Base-by-base conservation (phyloP, 2,113 vertebrate species). In the Sylvicapra grimmia region DNA sequence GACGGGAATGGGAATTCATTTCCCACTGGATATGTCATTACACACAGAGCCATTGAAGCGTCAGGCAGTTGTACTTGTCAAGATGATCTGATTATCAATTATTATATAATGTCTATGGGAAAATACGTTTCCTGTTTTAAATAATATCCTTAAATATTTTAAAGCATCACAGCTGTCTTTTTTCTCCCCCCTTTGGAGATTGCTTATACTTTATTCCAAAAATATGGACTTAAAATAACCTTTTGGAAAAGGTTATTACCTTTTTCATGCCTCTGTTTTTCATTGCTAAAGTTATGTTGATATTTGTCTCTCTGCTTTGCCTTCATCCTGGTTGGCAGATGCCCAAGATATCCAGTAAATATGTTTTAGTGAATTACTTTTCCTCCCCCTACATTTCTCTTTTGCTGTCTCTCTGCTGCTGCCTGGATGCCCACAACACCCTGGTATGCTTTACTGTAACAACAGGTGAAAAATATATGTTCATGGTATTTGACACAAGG, bases 271-370 rank as follows among this genome's bases (percentile, higher is more conserved):
- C 15, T 90, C 54, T 90, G 14, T 72, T 95, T 97, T 96, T 61
- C 29, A 58, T 63, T 89, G 27, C 31, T 92, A 29, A 96, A 95
- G 27, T 93, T 85, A 44, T 68, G 53, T 77, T 93, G 86, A 49
- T 89, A 79, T 96, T 95, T 95, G 31, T 91, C 95, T 96, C 89
- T 88, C 54, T 87, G 54, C 36, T 93, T 96, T 95, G 65, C 59
- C 53, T 94, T 97, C n/a, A 93, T 95, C 27, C 29, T 77, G 53
- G 23, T 79, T 97, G 96, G 94, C 65, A 15, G 18, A 8, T 94
- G 19, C 33, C 90, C 96, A 97, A 94, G n/a, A 1, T 87, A 97
- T 97, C 61, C 79, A 96, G 68, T 92, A 97, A 97, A 97, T 93
- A 94, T 92, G 29, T 97, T 95, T 96, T 79, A 95, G 79, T 93